These are phyloP conservation scores for Tinea pellionella DNA, from an alignment of 2,888 invertebrate genomes.

Conservation along the genomic window DNA sequence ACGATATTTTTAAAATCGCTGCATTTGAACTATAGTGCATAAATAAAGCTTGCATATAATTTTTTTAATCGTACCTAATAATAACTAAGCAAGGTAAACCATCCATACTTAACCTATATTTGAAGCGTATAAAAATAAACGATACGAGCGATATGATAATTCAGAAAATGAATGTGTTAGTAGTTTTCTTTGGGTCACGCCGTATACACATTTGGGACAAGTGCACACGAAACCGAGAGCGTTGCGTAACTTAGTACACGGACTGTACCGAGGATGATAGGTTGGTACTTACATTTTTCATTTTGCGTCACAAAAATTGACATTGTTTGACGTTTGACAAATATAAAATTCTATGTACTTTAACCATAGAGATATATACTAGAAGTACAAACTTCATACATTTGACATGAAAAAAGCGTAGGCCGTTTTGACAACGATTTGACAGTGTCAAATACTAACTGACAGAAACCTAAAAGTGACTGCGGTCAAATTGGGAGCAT, in stretches of 20 bases:
- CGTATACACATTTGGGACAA: slow-evolving; percentile 58
- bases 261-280: slow-evolving; percentile 19
- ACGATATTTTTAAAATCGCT: too few relatives aligned
- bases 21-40: too few relatives aligned
- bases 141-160: slow-evolving; percentile 25
- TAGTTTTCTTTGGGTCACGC: slow-evolving; percentile 61
- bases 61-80: neutral
- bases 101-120: neutral
- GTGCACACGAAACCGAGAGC: slow-evolving; percentile 65
- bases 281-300: slow-evolving; percentile 29
- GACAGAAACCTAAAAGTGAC: too few relatives aligned
- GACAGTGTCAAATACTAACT: too few relatives aligned
- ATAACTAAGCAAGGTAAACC: neutral
- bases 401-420: too few relatives aligned
- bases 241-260: slow-evolving; percentile 43
- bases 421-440: too few relatives aligned
- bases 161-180: slow-evolving; percentile 51
- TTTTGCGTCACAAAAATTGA: slow-evolving; percentile 10
- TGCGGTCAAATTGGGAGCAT: too few relatives aligned
- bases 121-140: slow-evolving; percentile 13
- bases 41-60: neutral
- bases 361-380: too few relatives aligned
- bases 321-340: neutral
- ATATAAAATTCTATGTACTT: neutral
- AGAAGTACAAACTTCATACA: too few relatives aligned